Percentiles rank a stretch among this genome's conserved stretches.
phyloP scores from a whole-genome alignment of 2,113 vertebrate genomes.

The Sinocyclocheilus rhinocerous region DNA sequence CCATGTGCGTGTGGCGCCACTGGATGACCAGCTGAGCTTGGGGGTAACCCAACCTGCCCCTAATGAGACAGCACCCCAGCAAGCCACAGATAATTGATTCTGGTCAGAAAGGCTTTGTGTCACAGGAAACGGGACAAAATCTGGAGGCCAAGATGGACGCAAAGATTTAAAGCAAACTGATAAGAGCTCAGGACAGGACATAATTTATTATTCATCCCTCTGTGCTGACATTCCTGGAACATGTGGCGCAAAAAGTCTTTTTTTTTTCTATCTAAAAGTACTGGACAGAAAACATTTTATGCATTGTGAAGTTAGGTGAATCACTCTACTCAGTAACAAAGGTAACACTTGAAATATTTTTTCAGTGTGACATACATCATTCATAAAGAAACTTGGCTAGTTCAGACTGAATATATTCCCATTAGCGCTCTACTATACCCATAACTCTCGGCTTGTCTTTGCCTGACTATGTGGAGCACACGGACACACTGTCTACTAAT shows the following conservation, averaged over 20 bases:
- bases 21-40: slow-evolving; percentile 67
- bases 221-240: slow-evolving; percentile 56
- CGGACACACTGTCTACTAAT: slow-evolving; percentile 63
- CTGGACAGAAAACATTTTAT: slow-evolving; percentile 17
- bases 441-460: slow-evolving; percentile 56
- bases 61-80: slow-evolving; percentile 60
- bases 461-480: slow-evolving; percentile 47
- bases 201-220: slow-evolving; percentile 58
- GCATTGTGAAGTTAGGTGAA: slow-evolving; percentile 21
- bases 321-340: slow-evolving; percentile 19
- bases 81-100: slow-evolving; percentile 68
- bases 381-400: slow-evolving; percentile 9
- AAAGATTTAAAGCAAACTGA: slow-evolving; percentile 46
- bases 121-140: slow-evolving; percentile 62
- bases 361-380: slow-evolving; percentile 29
- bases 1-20: slow-evolving; percentile 75
- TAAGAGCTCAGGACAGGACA: slow-evolving; percentile 51
- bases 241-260: slow-evolving; percentile 32
- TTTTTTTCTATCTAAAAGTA: slow-evolving; percentile 33
- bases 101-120: slow-evolving; percentile 64
- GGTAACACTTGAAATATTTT: slow-evolving; percentile 14
- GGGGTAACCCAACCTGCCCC: slow-evolving; percentile 68
- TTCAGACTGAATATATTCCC: slow-evolving; percentile 39
- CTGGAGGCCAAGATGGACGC: slow-evolving; percentile 39
- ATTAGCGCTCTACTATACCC: slow-evolving; percentile 40